Evolutionary conservation across 2,888 invertebrate species (phyloP), one percentile per base, ranked within the genome.

Genomic region (Trichacis sp.): DNA sequence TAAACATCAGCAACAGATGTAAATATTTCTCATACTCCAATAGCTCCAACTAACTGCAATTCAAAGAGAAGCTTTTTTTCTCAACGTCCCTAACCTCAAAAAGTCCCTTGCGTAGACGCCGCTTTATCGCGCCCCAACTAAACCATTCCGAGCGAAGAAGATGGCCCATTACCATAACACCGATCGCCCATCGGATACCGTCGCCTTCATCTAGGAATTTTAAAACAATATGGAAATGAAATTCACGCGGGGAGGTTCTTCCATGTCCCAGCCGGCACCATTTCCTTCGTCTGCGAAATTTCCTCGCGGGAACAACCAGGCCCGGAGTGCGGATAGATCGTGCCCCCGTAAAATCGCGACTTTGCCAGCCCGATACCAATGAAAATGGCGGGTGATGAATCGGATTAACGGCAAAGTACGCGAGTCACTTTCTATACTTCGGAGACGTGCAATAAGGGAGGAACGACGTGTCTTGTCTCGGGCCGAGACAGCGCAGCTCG

Each of bases 111-210:
- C 20, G 20, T 46, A 14, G 46, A n/a, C 46, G 24, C 3, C 45
- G 18, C 24, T 8, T 46, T 46, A 46, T 46, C 46, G 12, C 17
- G 15, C 19, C 18, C 19, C 1, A n/a, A 43, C 18, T 19, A 9
- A 18, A 43, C 17, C 18, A 19, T 43, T 43, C 18, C 43, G 15
- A 29, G 36, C 11, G 51, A 36, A 55, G 38, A 69, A 71, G 72
- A 68, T 64, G 67, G 56, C 70, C 74, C 71, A 74, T 77, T 76
- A 77, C 75, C 76, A 76, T 77, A 77, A 77, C 73, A 75, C 70
- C 73, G 74, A 77, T 76, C 74, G 72, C 69, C 64, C 72, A 74
- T 77, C 76, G 74, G 73, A 75, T 70, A 71, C 12, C 64, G 67
- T 65, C 62, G 58, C 67, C 72, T 72, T 71, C 69, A 74, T 73